Evolutionary conservation across 2,113 vertebrate genomes (phyloP).

Genomic region (Pelusios castaneus): DNA sequence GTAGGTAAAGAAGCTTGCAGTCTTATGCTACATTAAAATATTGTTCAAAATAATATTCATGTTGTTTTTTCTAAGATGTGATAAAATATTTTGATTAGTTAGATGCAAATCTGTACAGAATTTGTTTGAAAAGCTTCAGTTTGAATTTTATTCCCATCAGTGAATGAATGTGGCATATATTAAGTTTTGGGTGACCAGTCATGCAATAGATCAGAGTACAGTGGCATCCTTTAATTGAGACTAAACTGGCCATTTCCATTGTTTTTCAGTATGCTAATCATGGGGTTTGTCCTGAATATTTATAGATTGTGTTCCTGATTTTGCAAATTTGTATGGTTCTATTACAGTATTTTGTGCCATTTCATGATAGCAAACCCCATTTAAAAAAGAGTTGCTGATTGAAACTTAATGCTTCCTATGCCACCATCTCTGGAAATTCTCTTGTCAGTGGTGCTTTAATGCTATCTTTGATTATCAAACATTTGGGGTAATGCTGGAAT

Average conservation of each 20-base stretch:
- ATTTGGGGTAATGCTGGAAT: not conserved
- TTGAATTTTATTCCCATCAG: not conserved
- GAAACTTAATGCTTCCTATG: not conserved
- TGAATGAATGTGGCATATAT: rapidly evolving
- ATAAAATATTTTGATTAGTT: not conserved
- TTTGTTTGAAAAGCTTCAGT: not conserved
- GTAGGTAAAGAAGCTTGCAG: slow-evolving; percentile 1
- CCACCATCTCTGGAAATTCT: not conserved
- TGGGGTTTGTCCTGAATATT: rapidly evolving
- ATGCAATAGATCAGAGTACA: not conserved
- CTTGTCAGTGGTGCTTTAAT: not conserved
- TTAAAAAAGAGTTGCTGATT: not conserved
- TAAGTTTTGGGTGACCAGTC: not conserved
- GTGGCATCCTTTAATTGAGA: not conserved
- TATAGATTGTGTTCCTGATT: not conserved
- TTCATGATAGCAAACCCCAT: not conserved
- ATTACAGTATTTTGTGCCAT: not conserved
- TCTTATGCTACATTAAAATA: not conserved
- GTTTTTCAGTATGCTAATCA: not conserved
- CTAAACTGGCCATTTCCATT: not conserved
- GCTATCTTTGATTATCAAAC: not conserved
- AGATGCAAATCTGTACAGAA: not conserved
- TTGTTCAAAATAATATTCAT: not conserved
- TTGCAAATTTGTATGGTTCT: not conserved
- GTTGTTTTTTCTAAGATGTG: not conserved